A percentile compares a stretch with the other conserved stretches of the same genome.
Conservation (phyloP, 2,797 vertebrate species). For the Melanotaenia parkinsoni region DNA sequence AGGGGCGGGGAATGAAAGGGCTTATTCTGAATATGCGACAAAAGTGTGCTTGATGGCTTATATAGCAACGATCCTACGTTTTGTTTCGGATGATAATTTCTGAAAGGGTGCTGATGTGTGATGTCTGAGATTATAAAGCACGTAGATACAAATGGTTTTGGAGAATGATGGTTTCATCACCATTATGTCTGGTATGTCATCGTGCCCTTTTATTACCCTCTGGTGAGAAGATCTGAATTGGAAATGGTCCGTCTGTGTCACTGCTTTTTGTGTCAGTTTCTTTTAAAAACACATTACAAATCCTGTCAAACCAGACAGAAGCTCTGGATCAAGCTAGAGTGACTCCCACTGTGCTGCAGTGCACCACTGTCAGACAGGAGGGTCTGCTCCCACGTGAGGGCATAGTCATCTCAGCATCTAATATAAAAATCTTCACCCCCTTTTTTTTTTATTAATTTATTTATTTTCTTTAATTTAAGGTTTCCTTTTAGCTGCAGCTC, state of each 20-base stretch:
- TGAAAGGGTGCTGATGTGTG: not conserved
- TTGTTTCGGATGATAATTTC: not conserved
- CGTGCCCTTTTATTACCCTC: not conserved
- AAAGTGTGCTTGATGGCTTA: slow-evolving; percentile 18
- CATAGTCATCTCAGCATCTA: slow-evolving; percentile 34
- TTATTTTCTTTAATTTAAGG: slow-evolving; percentile 5
- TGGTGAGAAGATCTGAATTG: slow-evolving; percentile 11
- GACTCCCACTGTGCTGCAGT: slow-evolving; percentile 84
- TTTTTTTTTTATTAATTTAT: not conserved
- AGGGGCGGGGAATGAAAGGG: slow-evolving; percentile 46
- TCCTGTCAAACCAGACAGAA: slow-evolving; percentile 36
- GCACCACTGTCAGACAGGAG: slow-evolving; percentile 81
- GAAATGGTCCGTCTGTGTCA: slow-evolving; percentile 11
- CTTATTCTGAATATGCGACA: slow-evolving; percentile 70
- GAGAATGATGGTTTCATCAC: slow-evolving; percentile 1
- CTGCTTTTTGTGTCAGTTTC: slow-evolving; percentile 8
- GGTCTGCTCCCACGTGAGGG: slow-evolving; percentile 52
- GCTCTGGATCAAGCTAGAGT: slow-evolving; percentile 64
- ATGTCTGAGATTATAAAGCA: slow-evolving; percentile 2
- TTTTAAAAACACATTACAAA: slow-evolving; percentile 17
- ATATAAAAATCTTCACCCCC: not conserved
- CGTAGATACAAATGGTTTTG: not conserved
- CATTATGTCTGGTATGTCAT: not conserved
- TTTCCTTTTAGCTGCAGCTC: not conserved
- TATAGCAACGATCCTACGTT: not conserved